Evolutionary conservation across 2,113 vertebrate species (phyloP), one percentile per base, ranked within the genome.

Genomic region (Haemorhous mexicanus): DNA sequence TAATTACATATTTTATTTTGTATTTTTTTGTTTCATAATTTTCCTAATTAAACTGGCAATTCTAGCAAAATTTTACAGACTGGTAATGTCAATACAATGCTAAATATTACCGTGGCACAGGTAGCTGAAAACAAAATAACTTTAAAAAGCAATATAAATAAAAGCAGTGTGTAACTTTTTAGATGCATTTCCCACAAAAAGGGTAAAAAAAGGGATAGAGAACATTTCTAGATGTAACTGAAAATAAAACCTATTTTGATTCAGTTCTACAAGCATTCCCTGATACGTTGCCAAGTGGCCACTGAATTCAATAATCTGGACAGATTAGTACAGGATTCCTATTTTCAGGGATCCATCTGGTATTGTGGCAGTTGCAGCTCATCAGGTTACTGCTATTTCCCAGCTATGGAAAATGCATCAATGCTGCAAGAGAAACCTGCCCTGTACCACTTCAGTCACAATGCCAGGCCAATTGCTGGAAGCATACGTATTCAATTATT

Each of bases 331-430:
- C 92, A 95, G 87, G 74, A 80, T 69, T 97, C 97, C 98, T 98
- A 97, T 98, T 98, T 98, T 98, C 98, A 98, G 98, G 96, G 97
- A 97, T 97, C 96, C 96, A 96, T 98, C 98, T 99, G 98, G 97
- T 97, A 97, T 97, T 95, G 93, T 82, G 95, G 97, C 97, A 98
- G 97, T 97, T 96, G 97, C 96, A 93, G 95, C 96, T 99, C 98
- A 98, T 98, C 97, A 91, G 98, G 98, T 99, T 99, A 99, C 92
- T 90, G 90, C 92, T 95, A 87, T 94, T 97, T 97, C 93, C 96
- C 94, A 93, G 62, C 95, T 97, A 80, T 84, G 70, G 72, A 95
- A 97, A 97, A 97, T 89, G 84, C 91, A 97, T 39, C 49, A 87
- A 90, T 94, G 85, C 92, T 96, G 90, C 81, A 89, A 75, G 76